Percentiles rank a stretch among this genome's conserved stretches.
Evolutionary conservation across 2,888 invertebrate species (phyloP).

Genomic region (Orthonychiurus folsomi): DNA sequence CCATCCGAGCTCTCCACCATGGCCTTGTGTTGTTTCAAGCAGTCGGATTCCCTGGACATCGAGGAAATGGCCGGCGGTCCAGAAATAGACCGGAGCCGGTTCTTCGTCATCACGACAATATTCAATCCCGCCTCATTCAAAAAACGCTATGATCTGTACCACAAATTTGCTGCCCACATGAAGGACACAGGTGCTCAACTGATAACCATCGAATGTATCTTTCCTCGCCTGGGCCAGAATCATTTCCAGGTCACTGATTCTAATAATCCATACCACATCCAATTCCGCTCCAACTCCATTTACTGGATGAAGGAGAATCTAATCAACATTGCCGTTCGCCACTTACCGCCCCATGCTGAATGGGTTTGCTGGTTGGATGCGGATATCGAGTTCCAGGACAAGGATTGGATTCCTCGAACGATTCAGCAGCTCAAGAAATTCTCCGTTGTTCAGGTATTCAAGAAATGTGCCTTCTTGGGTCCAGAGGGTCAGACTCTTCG

Average conservation of each 20-base stretch:
- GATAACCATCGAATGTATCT: conserved; percentile 18
- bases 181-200: conserved; percentile 12
- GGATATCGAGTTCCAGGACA: conserved; percentile 6
- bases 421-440: conserved; percentile 1
- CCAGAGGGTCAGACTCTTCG: conserved; percentile 11
- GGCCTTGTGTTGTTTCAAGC: no score
- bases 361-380: conserved; percentile 14
- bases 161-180: conserved; percentile 15
- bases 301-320: conserved; percentile 11
- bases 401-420: conserved; percentile 8
- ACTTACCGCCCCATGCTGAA: conserved; percentile 4
- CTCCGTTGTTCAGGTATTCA: conserved; percentile 9
- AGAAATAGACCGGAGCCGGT: no score
- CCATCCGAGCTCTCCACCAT: no score
- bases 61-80: no score
- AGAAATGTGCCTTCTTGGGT: conserved; percentile 12
- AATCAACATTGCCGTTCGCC: conserved; percentile 6
- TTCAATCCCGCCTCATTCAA: conserved; percentile 13
- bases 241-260: conserved; percentile 20
- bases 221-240: conserved; percentile 12
- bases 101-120: conserved; percentile 17
- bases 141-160: conserved; percentile 14
- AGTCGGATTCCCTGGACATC: no score
- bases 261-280: conserved; percentile 9
- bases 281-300: conserved; percentile 8